Evolutionary conservation across 1,140 invertebrate species (phyloP), one percentile per base, ranked within the genome.

Genomic region (Adelges cooleyi): DNA sequence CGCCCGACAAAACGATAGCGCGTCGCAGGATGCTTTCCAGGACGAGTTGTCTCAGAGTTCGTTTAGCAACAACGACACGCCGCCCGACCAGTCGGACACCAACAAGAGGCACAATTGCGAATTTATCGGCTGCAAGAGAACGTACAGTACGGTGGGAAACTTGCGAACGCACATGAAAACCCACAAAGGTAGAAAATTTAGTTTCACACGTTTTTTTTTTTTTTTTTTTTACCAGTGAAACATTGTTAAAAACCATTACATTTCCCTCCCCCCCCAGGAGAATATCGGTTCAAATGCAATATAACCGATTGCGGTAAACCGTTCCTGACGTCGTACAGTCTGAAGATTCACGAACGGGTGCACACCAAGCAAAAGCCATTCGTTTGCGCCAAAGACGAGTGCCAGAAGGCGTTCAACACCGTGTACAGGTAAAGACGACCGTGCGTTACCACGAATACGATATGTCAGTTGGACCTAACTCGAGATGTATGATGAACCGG

Each of bases 351-450:
- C 76, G 84, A 93, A 65, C 79, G 93, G 70, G 92, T 95, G 59
- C 94, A 97, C 76, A 95, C 93, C 0, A 94, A 95, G 79, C 85
- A 93, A 51, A 94, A 92, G 80, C 89, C 89, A 11, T 95, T 92
- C 74, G 83, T 86, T 72, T 89, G 87, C 72, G 80, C 79, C 56
- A 81, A 86, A 67, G 79, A 79, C 66, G 83, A 80, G 50, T 97
- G 94, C 79, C 84, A 87, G 71, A 95, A 95, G 77, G 88, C 91
- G 51, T 96, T 95, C 76, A 96, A 92, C 75, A 97, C 92, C 65
- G 77, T 94, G 23, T 95, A 95, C 78, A 86, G 90, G 79, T 82
- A 69, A 74, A 66, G 77, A 71, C 11, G 3, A 22, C 20, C 9
- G 11, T 25, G 23, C 9, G 25, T 6, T 51, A 22, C 4, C 22